Conservation (phyloP, 1,140 invertebrate genomes). For the Eumeta japonica region DNA sequence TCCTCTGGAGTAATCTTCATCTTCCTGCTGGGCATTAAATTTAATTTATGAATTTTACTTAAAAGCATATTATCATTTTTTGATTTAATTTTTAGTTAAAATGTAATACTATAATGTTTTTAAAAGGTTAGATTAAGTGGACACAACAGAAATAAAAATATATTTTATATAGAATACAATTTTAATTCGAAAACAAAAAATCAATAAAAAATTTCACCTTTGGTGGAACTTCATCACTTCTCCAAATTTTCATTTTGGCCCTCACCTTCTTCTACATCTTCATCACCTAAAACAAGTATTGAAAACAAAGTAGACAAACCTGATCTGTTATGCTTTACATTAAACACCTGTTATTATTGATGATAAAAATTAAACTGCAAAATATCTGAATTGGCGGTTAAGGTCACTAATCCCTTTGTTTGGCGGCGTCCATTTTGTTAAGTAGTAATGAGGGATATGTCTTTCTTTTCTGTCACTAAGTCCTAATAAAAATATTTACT, state of each 20-base stretch:
- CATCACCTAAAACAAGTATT: constrained; percentile 65
- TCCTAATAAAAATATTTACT: constrained; percentile 52
- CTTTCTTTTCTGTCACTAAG: constrained; percentile 56
- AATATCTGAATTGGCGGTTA: constrained; percentile 18
- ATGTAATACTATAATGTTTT: too few relatives aligned
- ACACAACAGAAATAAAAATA: not conserved
- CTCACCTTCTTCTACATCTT: constrained; percentile 65
- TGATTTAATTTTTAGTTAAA: too few relatives aligned
- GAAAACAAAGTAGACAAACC: constrained; percentile 44
- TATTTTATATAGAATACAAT: not conserved
- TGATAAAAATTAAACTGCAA: not conserved
- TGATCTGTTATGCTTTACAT: constrained; percentile 35
- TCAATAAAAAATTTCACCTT: constrained; percentile 45
- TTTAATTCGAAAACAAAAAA: not conserved
- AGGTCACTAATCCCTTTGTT: constrained; percentile 66
- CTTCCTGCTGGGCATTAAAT: constrained; percentile 60
- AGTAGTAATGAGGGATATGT: constrained; percentile 60
- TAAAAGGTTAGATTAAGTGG: too few relatives aligned
- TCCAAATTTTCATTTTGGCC: constrained; percentile 69
- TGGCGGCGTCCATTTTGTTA: constrained; percentile 72
- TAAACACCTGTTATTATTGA: not conserved
- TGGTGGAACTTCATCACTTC: constrained; percentile 68
- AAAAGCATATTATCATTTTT: too few relatives aligned
- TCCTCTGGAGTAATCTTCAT: constrained; percentile 84
- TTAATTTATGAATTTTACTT: too few relatives aligned